Evolutionary conservation across 1,140 invertebrate species (phyloP).

Genomic region (Acromyrmex charruanus): DNA sequence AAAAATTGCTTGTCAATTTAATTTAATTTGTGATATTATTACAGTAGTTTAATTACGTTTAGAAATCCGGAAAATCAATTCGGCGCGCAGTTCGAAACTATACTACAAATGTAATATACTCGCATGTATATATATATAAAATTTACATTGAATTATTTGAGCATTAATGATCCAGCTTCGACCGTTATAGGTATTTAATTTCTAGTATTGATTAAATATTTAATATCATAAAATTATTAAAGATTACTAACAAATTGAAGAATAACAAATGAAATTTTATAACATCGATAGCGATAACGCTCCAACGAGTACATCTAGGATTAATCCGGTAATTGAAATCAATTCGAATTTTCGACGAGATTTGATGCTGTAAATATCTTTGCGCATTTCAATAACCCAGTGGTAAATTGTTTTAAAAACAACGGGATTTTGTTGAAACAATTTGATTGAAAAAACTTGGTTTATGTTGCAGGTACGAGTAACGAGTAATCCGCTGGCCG

Average conservation of each 20-base stretch:
- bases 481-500: constrained; percentile 91
- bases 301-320: constrained; percentile 27
- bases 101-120: too few relatives aligned
- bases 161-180: too few relatives aligned
- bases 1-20: too few relatives aligned
- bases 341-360: constrained; percentile 1
- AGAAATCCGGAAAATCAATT: too few relatives aligned
- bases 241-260: background rate
- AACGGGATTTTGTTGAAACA: constrained; percentile 23
- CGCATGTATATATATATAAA: too few relatives aligned
- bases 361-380: constrained; percentile 32
- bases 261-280: constrained; percentile 18
- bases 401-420: constrained; percentile 3
- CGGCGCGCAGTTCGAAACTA: too few relatives aligned
- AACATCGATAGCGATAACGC: background rate
- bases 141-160: too few relatives aligned
- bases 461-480: constrained; percentile 88
- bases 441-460: constrained; percentile 36
- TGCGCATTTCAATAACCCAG: background rate
- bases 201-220: background rate
- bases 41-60: too few relatives aligned
- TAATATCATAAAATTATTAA: background rate
- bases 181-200: too few relatives aligned
- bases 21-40: too few relatives aligned
- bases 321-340: constrained; percentile 34